These are phyloP conservation scores for Addax nasomaculatus DNA, from an alignment of 2,113 vertebrate species.

Conservation along the genomic window DNA sequence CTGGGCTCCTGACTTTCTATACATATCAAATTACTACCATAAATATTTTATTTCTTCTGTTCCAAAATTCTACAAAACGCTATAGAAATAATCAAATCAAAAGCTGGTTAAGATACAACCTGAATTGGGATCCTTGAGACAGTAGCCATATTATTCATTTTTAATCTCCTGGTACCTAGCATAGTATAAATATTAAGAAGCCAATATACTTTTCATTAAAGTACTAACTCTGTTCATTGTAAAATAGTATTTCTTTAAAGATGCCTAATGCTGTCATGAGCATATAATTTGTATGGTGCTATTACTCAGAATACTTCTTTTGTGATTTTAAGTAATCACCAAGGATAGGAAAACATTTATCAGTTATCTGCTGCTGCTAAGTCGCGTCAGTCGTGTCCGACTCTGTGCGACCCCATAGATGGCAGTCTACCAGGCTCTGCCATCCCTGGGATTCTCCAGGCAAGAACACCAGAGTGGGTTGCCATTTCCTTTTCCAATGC, in stretches of 20 bases:
- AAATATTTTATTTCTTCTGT: background rate
- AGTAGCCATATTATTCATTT: background rate
- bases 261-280: background rate
- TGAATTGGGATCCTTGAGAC: background rate
- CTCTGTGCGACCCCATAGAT: too few species aligned
- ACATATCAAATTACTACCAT: background rate
- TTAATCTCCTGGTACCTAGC: background rate
- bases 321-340: background rate
- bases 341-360: conserved; percentile 6
- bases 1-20: background rate
- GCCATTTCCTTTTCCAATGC: too few species aligned
- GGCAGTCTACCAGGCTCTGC: too few species aligned
- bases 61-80: background rate
- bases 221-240: background rate
- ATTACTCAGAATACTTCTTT: background rate
- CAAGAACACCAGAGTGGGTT: too few species aligned
- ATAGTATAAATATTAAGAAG: background rate
- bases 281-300: background rate
- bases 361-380: background rate
- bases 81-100: background rate
- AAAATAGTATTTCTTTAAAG: background rate
- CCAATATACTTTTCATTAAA: background rate
- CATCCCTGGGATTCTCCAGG: too few species aligned
- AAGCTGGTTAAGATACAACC: background rate
- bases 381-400: too few species aligned